Conservation (phyloP, 2,797 vertebrate species). For the Alauda arvensis region DNA sequence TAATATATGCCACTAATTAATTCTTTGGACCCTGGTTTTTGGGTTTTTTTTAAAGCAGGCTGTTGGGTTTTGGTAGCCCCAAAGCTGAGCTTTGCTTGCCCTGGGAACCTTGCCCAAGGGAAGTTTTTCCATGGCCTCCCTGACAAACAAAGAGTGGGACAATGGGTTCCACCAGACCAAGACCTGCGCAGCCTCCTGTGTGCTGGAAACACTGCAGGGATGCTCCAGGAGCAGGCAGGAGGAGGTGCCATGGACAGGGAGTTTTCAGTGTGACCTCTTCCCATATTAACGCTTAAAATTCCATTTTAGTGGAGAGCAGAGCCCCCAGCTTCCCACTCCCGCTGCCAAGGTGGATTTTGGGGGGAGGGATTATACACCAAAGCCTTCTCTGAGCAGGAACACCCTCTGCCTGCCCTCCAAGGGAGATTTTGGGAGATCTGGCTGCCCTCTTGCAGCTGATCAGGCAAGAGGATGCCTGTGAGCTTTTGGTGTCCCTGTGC, state of each 20-base stretch:
- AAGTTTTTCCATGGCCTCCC: background rate
- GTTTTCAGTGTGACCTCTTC: background rate
- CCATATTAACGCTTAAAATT: background rate
- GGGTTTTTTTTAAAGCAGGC: background rate
- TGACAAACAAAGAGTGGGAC: background rate
- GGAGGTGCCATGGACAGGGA: background rate
- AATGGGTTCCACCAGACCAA: background rate
- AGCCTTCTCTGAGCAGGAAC: background rate
- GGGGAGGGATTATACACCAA: background rate
- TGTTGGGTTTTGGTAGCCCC: background rate
- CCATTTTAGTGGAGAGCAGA: fast-evolving
- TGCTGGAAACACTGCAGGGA: background rate
- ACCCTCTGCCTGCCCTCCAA: background rate
- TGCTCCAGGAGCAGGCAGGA: background rate
- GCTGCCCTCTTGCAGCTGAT: background rate
- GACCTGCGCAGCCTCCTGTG: background rate
- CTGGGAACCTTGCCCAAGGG: background rate
- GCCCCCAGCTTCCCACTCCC: fast-evolving
- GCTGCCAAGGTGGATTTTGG: background rate
- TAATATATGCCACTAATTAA: fast-evolving
- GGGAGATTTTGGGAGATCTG: background rate
- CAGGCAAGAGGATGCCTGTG: background rate
- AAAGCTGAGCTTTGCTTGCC: background rate
- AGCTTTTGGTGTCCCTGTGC: background rate
- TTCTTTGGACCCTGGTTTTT: background rate